Evolutionary conservation across 2,888 invertebrate genomes (phyloP).

Genomic region (Strigamia maritima): DNA sequence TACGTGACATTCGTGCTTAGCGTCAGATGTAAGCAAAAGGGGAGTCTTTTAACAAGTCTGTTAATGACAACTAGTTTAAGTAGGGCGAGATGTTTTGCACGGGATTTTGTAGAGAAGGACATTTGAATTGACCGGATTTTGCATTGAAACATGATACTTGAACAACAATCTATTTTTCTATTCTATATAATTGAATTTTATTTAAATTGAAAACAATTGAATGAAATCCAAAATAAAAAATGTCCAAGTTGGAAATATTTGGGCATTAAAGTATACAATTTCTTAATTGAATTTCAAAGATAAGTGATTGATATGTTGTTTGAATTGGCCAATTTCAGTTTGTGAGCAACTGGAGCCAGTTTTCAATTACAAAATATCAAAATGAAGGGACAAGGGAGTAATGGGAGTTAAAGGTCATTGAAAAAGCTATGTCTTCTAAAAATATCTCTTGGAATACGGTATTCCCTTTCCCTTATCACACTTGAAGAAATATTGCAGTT

Average conservation of each 20-base stretch:
- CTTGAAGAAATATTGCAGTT: not conserved
- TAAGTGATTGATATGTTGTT: not conserved
- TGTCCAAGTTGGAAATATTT: not conserved
- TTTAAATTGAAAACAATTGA: not conserved
- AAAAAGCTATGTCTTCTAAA: not conserved
- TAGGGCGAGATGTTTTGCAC: not conserved
- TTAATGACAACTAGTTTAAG: not conserved
- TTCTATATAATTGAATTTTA: not conserved
- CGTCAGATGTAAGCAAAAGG: not conserved
- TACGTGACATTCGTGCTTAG: conserved; percentile 19
- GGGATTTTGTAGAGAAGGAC: not conserved
- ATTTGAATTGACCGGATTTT: not conserved
- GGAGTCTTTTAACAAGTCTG: not conserved
- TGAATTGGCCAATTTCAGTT: conserved; percentile 11
- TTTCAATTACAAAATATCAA: conserved; percentile 24
- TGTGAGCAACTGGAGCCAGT: not conserved
- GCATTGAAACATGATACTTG: not conserved
- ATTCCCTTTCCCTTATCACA: conserved; percentile 23
- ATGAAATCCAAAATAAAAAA: not conserved
- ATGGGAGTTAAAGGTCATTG: conserved; percentile 15
- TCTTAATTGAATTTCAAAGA: conserved; percentile 25
- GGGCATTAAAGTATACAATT: not conserved
- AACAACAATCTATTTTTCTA: not conserved
- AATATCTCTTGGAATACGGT: not conserved
- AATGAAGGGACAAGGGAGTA: not conserved